These are phyloP conservation scores for Acanthochromis polyacanthus DNA, from an alignment of 2,113 vertebrate genomes.

Conservation along the genomic window DNA sequence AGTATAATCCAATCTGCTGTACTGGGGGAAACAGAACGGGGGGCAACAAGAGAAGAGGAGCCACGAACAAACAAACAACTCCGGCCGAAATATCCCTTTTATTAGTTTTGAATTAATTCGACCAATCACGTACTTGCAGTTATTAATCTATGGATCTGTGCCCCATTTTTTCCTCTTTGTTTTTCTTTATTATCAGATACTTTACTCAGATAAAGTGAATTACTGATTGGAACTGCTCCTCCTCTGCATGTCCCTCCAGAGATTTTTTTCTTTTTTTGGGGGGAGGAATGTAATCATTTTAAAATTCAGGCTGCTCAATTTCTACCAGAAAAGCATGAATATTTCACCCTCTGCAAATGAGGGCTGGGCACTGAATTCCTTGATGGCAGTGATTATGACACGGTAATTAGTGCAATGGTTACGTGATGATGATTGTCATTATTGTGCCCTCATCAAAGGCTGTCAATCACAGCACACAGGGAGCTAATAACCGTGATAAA, in stretches of 20 bases:
- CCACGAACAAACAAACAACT: constrained; percentile 57
- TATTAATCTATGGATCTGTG: constrained; percentile 15
- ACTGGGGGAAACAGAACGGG: constrained; percentile 55
- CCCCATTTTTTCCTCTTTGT: constrained; percentile 16
- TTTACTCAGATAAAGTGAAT: constrained; percentile 39
- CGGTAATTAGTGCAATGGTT: constrained; percentile 70
- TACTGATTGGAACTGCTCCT: constrained; percentile 48
- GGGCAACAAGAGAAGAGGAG: constrained; percentile 28
- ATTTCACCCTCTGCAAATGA: constrained; percentile 72
- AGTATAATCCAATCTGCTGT: constrained; percentile 73
- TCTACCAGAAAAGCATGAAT: constrained; percentile 60
- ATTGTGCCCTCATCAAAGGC: constrained; percentile 59
- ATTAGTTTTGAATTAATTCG: constrained; percentile 20
- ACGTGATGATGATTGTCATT: constrained; percentile 68
- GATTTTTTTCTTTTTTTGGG: constrained; percentile 30
- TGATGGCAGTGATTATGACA: constrained; percentile 72
- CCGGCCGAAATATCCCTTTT: constrained; percentile 10
- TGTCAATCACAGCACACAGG: constrained; percentile 61
- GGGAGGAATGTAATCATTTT: constrained; percentile 41
- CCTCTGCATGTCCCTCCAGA: constrained; percentile 39
- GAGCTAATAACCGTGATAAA: constrained; percentile 32
- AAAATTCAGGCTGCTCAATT: constrained; percentile 62
- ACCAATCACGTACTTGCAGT: constrained; percentile 8
- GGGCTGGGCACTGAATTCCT: constrained; percentile 56
- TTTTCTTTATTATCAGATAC: constrained; percentile 22